Conservation (phyloP, 1,140 invertebrate species). For the Drosophila sp. region DNA sequence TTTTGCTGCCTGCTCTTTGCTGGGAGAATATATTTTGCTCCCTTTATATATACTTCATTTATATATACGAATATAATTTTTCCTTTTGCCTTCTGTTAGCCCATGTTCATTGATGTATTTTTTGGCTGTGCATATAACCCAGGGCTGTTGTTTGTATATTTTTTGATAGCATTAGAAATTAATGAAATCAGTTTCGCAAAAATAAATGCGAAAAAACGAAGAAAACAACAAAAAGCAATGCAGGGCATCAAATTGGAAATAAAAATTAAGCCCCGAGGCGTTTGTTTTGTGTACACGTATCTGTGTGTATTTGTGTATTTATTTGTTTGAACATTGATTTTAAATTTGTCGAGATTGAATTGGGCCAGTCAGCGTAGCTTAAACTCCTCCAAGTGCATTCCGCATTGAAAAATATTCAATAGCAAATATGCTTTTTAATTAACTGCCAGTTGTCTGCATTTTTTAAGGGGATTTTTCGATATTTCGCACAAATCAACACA, state of each 20-base stretch:
- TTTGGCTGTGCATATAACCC: conserved; percentile 49
- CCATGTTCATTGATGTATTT: conserved; percentile 61
- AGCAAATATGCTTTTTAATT: conserved; percentile 48
- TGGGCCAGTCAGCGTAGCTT: conserved; percentile 2
- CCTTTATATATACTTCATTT: conserved; percentile 15
- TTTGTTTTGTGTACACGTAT: conserved; percentile 46
- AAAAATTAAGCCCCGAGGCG: conserved; percentile 57
- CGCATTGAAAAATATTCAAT: conserved; percentile 16
- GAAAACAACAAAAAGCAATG: conserved; percentile 23
- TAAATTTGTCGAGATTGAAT: conserved; percentile 24
- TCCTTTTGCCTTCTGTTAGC: conserved; percentile 27
- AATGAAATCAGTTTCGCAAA: conserved; percentile 77
- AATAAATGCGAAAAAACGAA: conserved; percentile 35
- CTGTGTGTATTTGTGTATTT: conserved; percentile 18
- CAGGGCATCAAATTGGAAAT: conserved; percentile 58
- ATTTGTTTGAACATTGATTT: conserved; percentile 34
- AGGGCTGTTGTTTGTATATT: conserved; percentile 64
- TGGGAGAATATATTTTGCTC: conserved; percentile 50
- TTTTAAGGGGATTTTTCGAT: conserved; percentile 28
- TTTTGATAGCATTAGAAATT: conserved; percentile 80
- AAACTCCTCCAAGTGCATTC: conserved; percentile 17
- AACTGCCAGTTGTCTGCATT: conserved; percentile 30
- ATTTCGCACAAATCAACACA: conserved; percentile 40
- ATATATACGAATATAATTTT: conserved; percentile 14
- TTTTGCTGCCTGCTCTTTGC: conserved; percentile 37